Percentiles rank a stretch among this genome's conserved stretches.
These are phyloP conservation scores for Eufriesea mexicana DNA, from an alignment of 1,140 invertebrate species.

Conservation along the genomic window DNA sequence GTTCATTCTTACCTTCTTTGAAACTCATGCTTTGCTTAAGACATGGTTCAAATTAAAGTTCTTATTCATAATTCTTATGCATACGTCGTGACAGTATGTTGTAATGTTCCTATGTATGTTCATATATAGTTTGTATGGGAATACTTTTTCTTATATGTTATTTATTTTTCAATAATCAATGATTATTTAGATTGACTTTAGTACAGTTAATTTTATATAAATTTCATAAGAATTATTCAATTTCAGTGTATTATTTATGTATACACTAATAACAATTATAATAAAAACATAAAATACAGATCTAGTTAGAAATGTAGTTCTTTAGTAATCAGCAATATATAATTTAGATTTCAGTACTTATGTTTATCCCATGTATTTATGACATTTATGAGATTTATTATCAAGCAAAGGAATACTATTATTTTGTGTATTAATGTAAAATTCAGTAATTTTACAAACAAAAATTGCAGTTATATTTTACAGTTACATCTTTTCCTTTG, in stretches of 20 bases:
- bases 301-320: background rate
- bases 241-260: background rate
- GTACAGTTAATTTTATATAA: background rate
- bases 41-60: constrained; percentile 7
- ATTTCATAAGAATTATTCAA: background rate
- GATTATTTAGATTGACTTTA: background rate
- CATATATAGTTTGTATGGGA: constrained; percentile 3
- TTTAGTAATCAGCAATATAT: background rate
- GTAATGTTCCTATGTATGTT: constrained; percentile 5
- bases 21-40: constrained; percentile 38
- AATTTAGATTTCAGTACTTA: background rate
- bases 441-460: background rate
- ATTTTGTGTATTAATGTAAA: background rate
- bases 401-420: background rate
- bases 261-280: background rate
- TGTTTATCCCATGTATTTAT: background rate
- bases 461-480: background rate
- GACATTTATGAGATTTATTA: background rate
- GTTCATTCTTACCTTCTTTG: constrained; percentile 25
- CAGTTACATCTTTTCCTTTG: background rate
- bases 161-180: constrained; percentile 9
- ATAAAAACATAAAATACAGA: background rate
- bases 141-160: background rate
- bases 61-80: constrained; percentile 5
- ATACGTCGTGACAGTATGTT: constrained; percentile 19